Percentiles rank a stretch among this genome's conserved stretches.
These are phyloP conservation scores for Sphaerodactylus townsendi DNA, from an alignment of 2,113 vertebrate genomes.

Conservation along the genomic window DNA sequence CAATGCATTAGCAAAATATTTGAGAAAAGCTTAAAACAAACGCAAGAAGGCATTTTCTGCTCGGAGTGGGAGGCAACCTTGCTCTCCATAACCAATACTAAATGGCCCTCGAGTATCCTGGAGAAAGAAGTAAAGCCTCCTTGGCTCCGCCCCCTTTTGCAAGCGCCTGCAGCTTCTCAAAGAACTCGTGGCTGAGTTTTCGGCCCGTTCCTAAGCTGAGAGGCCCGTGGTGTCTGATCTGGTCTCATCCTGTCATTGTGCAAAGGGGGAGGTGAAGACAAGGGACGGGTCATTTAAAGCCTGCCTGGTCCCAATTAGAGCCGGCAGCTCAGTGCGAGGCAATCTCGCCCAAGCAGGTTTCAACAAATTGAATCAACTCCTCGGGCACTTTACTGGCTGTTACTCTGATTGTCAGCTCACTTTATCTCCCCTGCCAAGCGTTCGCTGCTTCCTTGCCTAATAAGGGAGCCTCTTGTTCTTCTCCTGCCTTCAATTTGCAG, in stretches of 20 bases:
- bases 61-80: too few species aligned
- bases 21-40: too few species aligned
- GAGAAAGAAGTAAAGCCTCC: background rate
- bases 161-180: background rate
- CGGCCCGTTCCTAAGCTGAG: background rate
- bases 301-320: background rate
- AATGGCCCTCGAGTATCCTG: too few species aligned
- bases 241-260: background rate
- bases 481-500: background rate
- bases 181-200: too few species aligned
- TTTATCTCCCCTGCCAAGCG: constrained; percentile 10
- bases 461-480: background rate
- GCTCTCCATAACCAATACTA: too few species aligned
- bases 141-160: background rate
- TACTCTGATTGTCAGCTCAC: background rate
- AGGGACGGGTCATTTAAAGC: background rate
- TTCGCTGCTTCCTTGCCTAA: background rate
- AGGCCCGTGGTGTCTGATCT: background rate
- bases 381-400: background rate
- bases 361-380: constrained; percentile 7
- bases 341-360: constrained; percentile 3
- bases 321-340: background rate
- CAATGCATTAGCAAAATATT: too few species aligned
- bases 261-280: background rate
- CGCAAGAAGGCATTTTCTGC: too few species aligned